phyloP scores from a whole-genome alignment of 37 sponge, comb jelly and placozoan genomes.

The Chondrilla cf. caribensis region DNA sequence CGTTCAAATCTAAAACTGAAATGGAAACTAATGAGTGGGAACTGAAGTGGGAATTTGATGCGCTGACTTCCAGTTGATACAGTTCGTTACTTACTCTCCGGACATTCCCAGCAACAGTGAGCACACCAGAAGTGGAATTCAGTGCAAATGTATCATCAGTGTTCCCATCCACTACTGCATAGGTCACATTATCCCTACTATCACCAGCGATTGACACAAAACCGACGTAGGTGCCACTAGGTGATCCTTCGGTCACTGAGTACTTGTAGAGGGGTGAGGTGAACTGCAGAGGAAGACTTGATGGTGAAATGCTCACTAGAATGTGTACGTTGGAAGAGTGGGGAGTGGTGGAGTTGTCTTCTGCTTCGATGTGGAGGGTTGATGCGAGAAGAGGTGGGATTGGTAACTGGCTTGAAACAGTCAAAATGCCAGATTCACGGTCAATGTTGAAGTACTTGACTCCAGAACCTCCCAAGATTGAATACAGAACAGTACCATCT shows the following conservation, averaged over 20 bases:
- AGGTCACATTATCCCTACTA: slow-evolving; percentile 9
- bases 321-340: slow-evolving; percentile 7
- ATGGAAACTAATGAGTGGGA: slow-evolving; percentile 11
- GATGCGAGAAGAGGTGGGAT: background rate
- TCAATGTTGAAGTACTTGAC: slow-evolving; percentile 49
- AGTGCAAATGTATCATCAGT: slow-evolving; percentile 20
- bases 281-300: slow-evolving; percentile 57
- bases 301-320: slow-evolving; percentile 22
- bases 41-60: background rate
- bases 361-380: slow-evolving; percentile 25
- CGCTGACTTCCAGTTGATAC: slow-evolving; percentile 43
- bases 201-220: slow-evolving; percentile 49
- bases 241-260: slow-evolving; percentile 37
- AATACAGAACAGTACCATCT: slow-evolving; percentile 33
- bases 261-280: slow-evolving; percentile 31
- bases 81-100: slow-evolving; percentile 8
- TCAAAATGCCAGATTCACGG: slow-evolving; percentile 27
- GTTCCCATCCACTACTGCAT: slow-evolving; percentile 26
- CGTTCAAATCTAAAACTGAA: background rate
- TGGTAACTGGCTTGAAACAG: slow-evolving; percentile 1
- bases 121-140: slow-evolving; percentile 27
- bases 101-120: slow-evolving; percentile 26
- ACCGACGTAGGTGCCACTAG: slow-evolving; percentile 40
- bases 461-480: slow-evolving; percentile 55
- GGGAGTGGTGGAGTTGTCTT: slow-evolving; percentile 4